Percentiles rank a stretch among this genome's conserved stretches.
Evolutionary conservation across 1,140 invertebrate genomes (phyloP).

Genomic region (Caenorhabditis briggsae): DNA sequence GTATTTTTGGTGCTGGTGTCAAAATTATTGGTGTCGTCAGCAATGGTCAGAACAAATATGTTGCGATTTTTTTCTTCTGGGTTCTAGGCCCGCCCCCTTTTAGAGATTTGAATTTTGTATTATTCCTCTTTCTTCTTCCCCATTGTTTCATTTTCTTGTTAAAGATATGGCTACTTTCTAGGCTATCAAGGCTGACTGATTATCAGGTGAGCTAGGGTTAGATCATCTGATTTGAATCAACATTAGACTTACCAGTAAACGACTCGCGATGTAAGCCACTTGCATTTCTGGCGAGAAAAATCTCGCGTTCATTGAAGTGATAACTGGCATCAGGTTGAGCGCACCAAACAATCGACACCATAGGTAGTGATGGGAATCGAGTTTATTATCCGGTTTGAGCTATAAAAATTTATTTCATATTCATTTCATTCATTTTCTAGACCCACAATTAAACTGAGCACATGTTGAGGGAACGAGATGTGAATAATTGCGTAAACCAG

Average conservation of each 20-base stretch:
- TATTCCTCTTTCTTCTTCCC: no score
- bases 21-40: background rate
- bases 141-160: background rate
- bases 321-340: slow-evolving; percentile 56
- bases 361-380: slow-evolving; percentile 65
- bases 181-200: no score
- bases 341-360: slow-evolving; percentile 68
- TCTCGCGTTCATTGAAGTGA: slow-evolving; percentile 59
- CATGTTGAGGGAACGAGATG: slow-evolving; percentile 67
- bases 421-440: background rate
- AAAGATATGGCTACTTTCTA: no score
- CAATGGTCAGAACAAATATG: background rate
- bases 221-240: background rate
- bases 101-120: no score
- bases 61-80: background rate
- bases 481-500: slow-evolving; percentile 62
- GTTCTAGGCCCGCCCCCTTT: no score
- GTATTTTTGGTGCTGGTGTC: background rate
- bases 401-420: slow-evolving; percentile 43
- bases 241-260: slow-evolving; percentile 53
- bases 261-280: slow-evolving; percentile 50
- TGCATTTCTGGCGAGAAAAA: slow-evolving; percentile 46
- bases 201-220: no score
- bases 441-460: slow-evolving; percentile 68
- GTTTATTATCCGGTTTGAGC: slow-evolving; percentile 64